Evolutionary conservation across 2,888 invertebrate species (phyloP).

Genomic region (Philereme transversata): DNA sequence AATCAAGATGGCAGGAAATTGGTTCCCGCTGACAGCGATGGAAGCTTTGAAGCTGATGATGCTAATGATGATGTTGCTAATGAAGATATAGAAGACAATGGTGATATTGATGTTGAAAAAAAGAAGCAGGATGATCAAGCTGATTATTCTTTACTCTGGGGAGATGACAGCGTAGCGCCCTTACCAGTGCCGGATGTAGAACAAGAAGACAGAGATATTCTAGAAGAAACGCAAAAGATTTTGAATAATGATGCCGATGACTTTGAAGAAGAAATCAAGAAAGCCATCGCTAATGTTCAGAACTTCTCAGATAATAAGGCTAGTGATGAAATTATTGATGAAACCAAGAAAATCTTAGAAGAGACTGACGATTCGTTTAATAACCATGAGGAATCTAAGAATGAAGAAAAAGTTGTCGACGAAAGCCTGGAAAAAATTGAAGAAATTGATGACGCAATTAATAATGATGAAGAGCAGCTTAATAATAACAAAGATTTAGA

Average conservation of each 20-base stretch:
- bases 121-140: slow-evolving; percentile 20
- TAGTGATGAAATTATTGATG: slow-evolving; percentile 14
- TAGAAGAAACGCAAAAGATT: slow-evolving; percentile 33
- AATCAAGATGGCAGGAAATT: slow-evolving; percentile 18
- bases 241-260: slow-evolving; percentile 34
- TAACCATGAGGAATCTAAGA: slow-evolving; percentile 11
- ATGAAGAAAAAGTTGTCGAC: slow-evolving; percentile 4
- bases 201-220: slow-evolving; percentile 24
- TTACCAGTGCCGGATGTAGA: slow-evolving; percentile 32
- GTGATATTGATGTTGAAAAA: slow-evolving; percentile 21
- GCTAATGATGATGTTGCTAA: slow-evolving; percentile 23
- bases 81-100: slow-evolving; percentile 18
- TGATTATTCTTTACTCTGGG: slow-evolving; percentile 39
- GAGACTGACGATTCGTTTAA: slow-evolving; percentile 22
- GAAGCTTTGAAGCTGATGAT: slow-evolving; percentile 16
- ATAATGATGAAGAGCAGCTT: background rate
- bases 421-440: background rate
- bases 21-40: slow-evolving; percentile 7
- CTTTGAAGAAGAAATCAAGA: slow-evolving; percentile 22
- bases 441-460: background rate
- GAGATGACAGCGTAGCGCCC: slow-evolving; percentile 35
- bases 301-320: background rate
- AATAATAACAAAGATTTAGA: background rate
- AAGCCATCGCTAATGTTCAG: slow-evolving; percentile 10
- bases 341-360: slow-evolving; percentile 23